Evolutionary conservation across 2,888 invertebrate genomes (phyloP).

Genomic region (Tinea pellionella): DNA sequence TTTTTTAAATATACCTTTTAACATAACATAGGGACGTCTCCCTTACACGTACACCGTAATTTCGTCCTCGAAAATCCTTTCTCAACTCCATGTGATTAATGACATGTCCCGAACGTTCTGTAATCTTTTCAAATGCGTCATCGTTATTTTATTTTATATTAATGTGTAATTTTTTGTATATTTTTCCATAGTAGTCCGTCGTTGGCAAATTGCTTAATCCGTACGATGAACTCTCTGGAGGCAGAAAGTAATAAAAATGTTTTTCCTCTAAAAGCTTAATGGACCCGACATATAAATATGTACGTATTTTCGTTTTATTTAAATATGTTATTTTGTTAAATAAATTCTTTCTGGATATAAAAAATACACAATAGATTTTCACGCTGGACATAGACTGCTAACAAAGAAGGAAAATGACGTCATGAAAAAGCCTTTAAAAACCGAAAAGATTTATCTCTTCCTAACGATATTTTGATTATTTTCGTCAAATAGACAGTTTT

Average conservation of each 20-base stretch:
- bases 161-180: constrained; percentile 6
- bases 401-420: background rate
- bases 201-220: constrained; percentile 1
- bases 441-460: constrained; percentile 5
- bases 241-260: background rate
- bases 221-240: background rate
- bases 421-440: background rate
- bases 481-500: background rate
- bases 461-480: constrained; percentile 8
- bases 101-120: constrained; percentile 16
- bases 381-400: too few relatives aligned
- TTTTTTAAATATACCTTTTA: too few relatives aligned
- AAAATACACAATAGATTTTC: background rate
- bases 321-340: too few relatives aligned
- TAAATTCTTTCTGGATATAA: too few relatives aligned
- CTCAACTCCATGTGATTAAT: constrained; percentile 19
- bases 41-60: constrained; percentile 12
- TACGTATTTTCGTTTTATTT: too few relatives aligned
- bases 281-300: background rate
- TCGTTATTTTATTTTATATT: constrained; percentile 14
- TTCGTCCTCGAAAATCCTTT: constrained; percentile 16
- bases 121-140: constrained; percentile 18
- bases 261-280: background rate
- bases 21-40: too few relatives aligned
- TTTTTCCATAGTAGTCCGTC: background rate